Base-by-base conservation (phyloP, 2,113 vertebrate genomes). In the Indicator indicator region DNA sequence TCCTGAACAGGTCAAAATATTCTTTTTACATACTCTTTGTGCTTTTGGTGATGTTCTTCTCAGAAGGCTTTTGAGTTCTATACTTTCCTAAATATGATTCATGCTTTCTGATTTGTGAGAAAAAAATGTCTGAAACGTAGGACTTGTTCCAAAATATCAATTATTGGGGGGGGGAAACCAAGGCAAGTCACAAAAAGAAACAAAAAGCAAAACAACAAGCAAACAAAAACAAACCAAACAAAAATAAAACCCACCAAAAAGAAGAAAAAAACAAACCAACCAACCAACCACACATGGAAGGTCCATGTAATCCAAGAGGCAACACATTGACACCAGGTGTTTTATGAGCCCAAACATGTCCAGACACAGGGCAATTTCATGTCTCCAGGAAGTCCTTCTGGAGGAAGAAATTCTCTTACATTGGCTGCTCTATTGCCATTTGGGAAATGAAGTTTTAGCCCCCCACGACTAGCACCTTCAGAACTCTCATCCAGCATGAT, bases 351-450 rank as follows among this genome's bases (percentile, higher is more conserved):
- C 48, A 33, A 68, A 6, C 16, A 32, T 68, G 20, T 71, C 65
- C 62, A 71, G 13, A 9, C 60, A 27, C 14, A 12, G 33, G 28
- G 38, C 2, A 1, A 64, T 68, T 70, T 72, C 48, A 40, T 65
- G 11, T 30, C 93, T 93, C n/a, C 70, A 82, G 73, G 69, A 96
- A 91, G 30, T 85, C 40, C 52, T 85, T 46, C 38, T 83, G 72
- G 42, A 93, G 67, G 15, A 42, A 13, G 11, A 73, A 73, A 56
- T 86, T 84, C 65, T 78, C 38, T 36, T 55, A 55, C 6, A 18
- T 12, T 59, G 40, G 32, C 55, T 62, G 16, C 30, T 79, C 8
- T 76, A 2, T 82, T 84, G 50, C 62, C 50, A 76, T 71, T 70
- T 84, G 54, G 77, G 36, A 90, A 73, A 27, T 73, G 72, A 88